Evolutionary conservation across 2,888 invertebrate species (phyloP), one percentile per base, ranked within the genome.

Genomic region (Luperina nickerlii): DNA sequence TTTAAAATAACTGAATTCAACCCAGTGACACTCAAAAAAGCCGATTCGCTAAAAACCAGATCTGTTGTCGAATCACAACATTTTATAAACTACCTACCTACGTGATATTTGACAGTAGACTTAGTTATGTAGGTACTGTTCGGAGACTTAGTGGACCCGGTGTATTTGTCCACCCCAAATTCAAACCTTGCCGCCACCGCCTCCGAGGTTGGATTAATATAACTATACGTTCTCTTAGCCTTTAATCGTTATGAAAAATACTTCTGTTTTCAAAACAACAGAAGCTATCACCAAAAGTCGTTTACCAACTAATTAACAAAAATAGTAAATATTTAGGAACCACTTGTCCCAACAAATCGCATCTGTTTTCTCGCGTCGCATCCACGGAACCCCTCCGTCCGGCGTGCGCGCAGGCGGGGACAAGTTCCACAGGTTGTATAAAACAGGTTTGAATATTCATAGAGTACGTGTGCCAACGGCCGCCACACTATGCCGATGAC

Each of bases 381-480:
- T 90, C 89, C 86, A 87, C 84, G 85, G 84, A 89, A 90, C 86
- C 57, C 57, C 57, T 79, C 73, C 60, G 76, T n/a, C 74, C 62
- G 79, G 85, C 77, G 88, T 82, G 83, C 87, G 86, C 88, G 89
- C 86, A 85, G 83, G 75, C 83, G 81, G 79, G 79, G 91, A 92
- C 93, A 87, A 90, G 93, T 93, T 92, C 89, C 86, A 90, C 92
- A 91, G 90, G 91, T 89, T 90, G 90, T 89, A 85, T 86, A 78
- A 84, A 94, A 94, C 95, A 90, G 94, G 95, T 96, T 95, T 94
- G 91, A 93, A 94, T 94, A 95, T 95, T 94, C 94, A 94, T 94
- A 94, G 92, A 92, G 93, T 92, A 91, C 92, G 86, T 85, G 88
- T 90, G 93, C 87, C 94, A 94, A 93, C 91, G 95, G 89, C 94